Conservation (phyloP, 2,888 invertebrate species). For the Cantharis rustica region DNA sequence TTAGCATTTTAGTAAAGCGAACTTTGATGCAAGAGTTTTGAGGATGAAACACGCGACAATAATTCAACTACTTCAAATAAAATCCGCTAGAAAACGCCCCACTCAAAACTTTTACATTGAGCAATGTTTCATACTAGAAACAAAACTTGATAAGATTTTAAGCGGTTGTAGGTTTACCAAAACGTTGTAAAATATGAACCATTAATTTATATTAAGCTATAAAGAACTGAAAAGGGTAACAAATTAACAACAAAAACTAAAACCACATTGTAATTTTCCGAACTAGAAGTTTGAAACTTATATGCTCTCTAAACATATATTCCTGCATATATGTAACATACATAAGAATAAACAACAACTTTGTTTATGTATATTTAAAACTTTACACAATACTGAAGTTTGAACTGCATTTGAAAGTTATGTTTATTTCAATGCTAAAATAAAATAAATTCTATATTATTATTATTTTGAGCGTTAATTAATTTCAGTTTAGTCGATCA, state of each 20-base stretch:
- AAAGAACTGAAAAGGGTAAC: slow-evolving; percentile 15
- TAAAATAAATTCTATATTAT: background rate
- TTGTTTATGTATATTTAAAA: slow-evolving; percentile 48
- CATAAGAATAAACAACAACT: slow-evolving; percentile 41
- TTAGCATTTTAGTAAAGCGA: slow-evolving; percentile 1
- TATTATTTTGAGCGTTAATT: background rate
- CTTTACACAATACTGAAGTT: slow-evolving; percentile 41
- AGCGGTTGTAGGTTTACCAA: background rate
- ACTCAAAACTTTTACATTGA: slow-evolving; percentile 13
- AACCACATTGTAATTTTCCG: slow-evolving; percentile 34
- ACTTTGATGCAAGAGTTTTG: slow-evolving; percentile 14
- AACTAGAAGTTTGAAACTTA: slow-evolving; percentile 38
- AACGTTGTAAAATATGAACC: slow-evolving; percentile 1
- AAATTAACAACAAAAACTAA: slow-evolving; percentile 35
- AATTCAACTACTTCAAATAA: slow-evolving; percentile 22
- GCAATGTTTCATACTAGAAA: slow-evolving; percentile 8
- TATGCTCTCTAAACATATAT: slow-evolving; percentile 36
- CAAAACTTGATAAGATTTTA: slow-evolving; percentile 16
- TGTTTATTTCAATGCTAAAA: background rate
- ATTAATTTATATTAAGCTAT: slow-evolving; percentile 2
- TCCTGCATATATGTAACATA: slow-evolving; percentile 37
- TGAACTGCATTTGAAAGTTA: background rate
- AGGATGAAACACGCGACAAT: slow-evolving; percentile 17
- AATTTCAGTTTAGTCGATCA: too few relatives aligned
- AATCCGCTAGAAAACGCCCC: slow-evolving; percentile 13